phyloP scores from a whole-genome alignment of 2,797 vertebrate species.

The Trachops cirrhosus region DNA sequence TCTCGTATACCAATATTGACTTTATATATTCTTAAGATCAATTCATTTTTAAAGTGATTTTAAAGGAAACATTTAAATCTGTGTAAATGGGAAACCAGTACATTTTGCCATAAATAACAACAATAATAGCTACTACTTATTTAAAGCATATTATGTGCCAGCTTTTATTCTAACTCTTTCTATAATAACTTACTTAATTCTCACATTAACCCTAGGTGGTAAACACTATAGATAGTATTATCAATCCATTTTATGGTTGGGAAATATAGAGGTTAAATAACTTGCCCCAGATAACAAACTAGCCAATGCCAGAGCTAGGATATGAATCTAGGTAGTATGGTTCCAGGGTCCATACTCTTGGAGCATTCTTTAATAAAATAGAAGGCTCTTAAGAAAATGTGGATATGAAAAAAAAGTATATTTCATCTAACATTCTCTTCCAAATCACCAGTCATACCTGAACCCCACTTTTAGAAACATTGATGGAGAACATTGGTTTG shows the following conservation, averaged over 20 bases:
- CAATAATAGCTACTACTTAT: neutral
- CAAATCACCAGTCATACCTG: neutral
- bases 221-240: neutral
- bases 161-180: constrained; percentile 1
- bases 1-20: neutral
- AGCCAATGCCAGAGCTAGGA: neutral
- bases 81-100: neutral
- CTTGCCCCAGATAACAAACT: neutral
- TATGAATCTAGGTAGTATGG: neutral
- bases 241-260: neutral
- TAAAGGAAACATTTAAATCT: constrained; percentile 18
- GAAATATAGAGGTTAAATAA: neutral
- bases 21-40: constrained; percentile 26
- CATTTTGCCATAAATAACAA: neutral
- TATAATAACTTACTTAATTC: neutral
- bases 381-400: constrained; percentile 13
- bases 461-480: constrained; percentile 5
- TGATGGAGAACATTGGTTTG: neutral
- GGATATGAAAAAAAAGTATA: neutral
- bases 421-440: neutral
- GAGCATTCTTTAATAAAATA: neutral
- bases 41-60: constrained; percentile 8
- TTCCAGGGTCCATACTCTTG: neutral
- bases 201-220: neutral
- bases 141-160: neutral